Percentiles rank a stretch among this genome's conserved stretches.
Evolutionary conservation across 1,140 invertebrate genomes (phyloP).

Genomic region (Trachymyrmex septentrionalis): DNA sequence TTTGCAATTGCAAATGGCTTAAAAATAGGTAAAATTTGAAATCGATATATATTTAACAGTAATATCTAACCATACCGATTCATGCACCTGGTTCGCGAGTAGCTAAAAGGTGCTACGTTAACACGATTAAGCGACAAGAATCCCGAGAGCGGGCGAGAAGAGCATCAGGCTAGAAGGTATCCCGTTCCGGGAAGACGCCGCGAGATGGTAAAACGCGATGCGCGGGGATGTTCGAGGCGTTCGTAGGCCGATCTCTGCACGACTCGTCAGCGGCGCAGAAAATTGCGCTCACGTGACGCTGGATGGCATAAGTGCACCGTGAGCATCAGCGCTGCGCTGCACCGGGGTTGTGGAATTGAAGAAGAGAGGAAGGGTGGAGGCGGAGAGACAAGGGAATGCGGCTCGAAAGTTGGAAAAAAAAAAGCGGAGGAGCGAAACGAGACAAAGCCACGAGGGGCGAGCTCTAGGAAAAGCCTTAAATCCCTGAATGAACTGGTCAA

Average conservation of each 20-base stretch:
- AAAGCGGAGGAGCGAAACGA: constrained; percentile 57
- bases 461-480: constrained; percentile 77
- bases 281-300: constrained; percentile 74
- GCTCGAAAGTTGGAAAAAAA: constrained; percentile 41
- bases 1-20: not conserved
- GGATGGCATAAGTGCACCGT: constrained; percentile 70
- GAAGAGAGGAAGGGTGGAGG: constrained; percentile 18
- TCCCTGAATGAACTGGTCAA: constrained; percentile 77
- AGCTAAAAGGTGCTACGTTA: constrained; percentile 33
- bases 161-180: constrained; percentile 25
- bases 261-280: constrained; percentile 74
- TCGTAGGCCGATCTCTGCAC: constrained; percentile 71
- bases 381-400: constrained; percentile 4
- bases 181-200: constrained; percentile 67
- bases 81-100: constrained; percentile 4
- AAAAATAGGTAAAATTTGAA: not conserved
- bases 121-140: constrained; percentile 56
- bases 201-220: constrained; percentile 72
- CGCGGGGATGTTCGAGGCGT: constrained; percentile 63
- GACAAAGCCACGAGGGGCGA: constrained; percentile 70
- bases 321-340: constrained; percentile 27
- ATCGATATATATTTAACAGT: not conserved
- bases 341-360: constrained; percentile 59
- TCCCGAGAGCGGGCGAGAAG: constrained; percentile 24
- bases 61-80: not conserved